Evolutionary conservation across 2,888 invertebrate species (phyloP).

Genomic region (Eupsilia transversa): DNA sequence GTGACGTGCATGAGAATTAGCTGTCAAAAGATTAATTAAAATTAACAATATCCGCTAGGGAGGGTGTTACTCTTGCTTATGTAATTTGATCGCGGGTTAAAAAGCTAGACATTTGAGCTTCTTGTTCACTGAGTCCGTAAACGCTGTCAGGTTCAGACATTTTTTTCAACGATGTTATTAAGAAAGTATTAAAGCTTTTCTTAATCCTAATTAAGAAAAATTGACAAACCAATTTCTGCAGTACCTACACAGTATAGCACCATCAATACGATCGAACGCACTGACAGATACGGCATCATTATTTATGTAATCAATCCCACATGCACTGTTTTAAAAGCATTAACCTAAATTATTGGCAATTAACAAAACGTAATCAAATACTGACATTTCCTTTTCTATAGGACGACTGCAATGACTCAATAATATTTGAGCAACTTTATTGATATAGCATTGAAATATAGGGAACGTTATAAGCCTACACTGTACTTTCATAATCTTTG

Average conservation of each 20-base stretch:
- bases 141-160: background rate
- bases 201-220: background rate
- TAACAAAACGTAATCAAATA: constrained; percentile 63
- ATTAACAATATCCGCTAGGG: constrained; percentile 59
- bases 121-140: constrained; percentile 24
- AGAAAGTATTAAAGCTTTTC: background rate
- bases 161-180: background rate
- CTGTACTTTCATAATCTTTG: constrained; percentile 63
- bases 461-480: constrained; percentile 62
- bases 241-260: background rate
- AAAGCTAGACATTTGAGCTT: constrained; percentile 24
- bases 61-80: constrained; percentile 49
- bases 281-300: constrained; percentile 26
- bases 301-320: constrained; percentile 65
- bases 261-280: constrained; percentile 24
- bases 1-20: constrained; percentile 68
- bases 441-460: constrained; percentile 54
- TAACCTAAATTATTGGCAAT: constrained; percentile 64
- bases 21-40: constrained; percentile 73
- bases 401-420: constrained; percentile 37
- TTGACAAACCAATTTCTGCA: background rate
- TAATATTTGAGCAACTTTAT: constrained; percentile 53
- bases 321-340: constrained; percentile 64
- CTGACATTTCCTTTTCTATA: constrained; percentile 63
- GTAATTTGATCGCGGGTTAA: constrained; percentile 48